Base-by-base conservation (phyloP, 2,113 vertebrate genomes). In the Castor canadensis region DNA sequence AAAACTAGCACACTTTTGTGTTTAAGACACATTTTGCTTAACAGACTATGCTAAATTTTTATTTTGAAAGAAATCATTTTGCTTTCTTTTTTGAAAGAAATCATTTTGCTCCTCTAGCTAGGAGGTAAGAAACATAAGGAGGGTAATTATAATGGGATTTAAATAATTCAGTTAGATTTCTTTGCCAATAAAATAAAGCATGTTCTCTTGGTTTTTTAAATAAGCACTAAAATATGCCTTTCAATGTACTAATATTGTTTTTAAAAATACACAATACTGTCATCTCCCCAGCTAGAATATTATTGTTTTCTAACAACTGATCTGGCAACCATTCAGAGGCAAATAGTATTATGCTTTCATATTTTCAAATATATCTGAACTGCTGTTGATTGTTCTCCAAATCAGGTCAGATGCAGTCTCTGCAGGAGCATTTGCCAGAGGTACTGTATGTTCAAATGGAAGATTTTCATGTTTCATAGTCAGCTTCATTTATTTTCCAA, bases 81-180 rank as follows among this genome's bases (percentile, higher is more conserved):
- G 87, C n/a, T 49, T 95, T 67, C 62, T 43, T 30, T 97, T 97
- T 97, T 81, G 85, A 97, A 97, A 96, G 43, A 97, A 97, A 96
- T 56, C 0, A 60, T 97, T 96, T 97, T 98, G 87, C 52, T 64
- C 89, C 80, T 79, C 56, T 80, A 89, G 81, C 85, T 91, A 97
- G 67, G 87, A 97, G 95, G 85, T 88, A 96, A 96, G 95, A 97
- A 90, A 95, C 97, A 98, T 95, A 97, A 97, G 94, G 97, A 98
- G 91, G 47, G 85, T 96, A 97, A 98, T 98, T 98, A 96, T 95
- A 97, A 98, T 97, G 64, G 94, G 77, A 97, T 97, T 98, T 96
- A 97, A 97, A 97, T 97, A 97, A 98, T 97, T 97, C 22, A 0
- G 93, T 96, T 86, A 75, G 30, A 45, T 97, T 96, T 96, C 94